Evolutionary conservation across 2,797 vertebrate species (phyloP), one percentile per base, ranked within the genome.

Genomic region (Sebastes matsubarae): DNA sequence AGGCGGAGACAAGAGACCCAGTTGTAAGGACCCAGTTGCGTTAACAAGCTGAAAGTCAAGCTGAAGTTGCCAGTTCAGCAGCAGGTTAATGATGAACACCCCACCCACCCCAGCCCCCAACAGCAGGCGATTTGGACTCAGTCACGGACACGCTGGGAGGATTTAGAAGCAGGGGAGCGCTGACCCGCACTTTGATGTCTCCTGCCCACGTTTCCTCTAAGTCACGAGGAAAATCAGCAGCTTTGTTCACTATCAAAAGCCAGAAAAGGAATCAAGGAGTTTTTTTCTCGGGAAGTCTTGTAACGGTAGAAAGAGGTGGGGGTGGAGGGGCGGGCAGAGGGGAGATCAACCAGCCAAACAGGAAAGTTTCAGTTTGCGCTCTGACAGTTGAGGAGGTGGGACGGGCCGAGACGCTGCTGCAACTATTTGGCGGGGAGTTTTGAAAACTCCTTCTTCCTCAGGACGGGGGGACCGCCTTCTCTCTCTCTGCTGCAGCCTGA

Each of bases 371-470:
- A 80, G 71, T 88, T 89, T 82, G 76, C 5, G 68, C 79, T 91
- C 80, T 91, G 87, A 90, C 87, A 87, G 89, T 76, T 84, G 70
- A 68, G 84, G 34, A 84, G 79, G 88, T 87, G 86, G 84, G 87
- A 73, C 50, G 82, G 87, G 71, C 89, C 8, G 55, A 73, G 54
- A 54, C 50, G 30, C 79, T 42, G 90, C 89, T 84, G 30, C 76
- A 91, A 71, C 42, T 83, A 85, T 90, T 93, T 95, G 94, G 95
- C 94, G 94, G 92, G 93, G 87, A 92, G 52, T 93, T 96, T 94
- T 90, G 84, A 95, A 96, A 92, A 92, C 60, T 20, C 63, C 80
- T 87, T 88, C 86, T 75, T 89, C 67, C 57, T 76, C 34, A 2
- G 77, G 77, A 72, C 22, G 11, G 65, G 8, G 65, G 8, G 67